Evolutionary conservation across 37 sponge, comb jelly and placozoan genomes (phyloP).

Genomic region (Geodia barretti): DNA sequence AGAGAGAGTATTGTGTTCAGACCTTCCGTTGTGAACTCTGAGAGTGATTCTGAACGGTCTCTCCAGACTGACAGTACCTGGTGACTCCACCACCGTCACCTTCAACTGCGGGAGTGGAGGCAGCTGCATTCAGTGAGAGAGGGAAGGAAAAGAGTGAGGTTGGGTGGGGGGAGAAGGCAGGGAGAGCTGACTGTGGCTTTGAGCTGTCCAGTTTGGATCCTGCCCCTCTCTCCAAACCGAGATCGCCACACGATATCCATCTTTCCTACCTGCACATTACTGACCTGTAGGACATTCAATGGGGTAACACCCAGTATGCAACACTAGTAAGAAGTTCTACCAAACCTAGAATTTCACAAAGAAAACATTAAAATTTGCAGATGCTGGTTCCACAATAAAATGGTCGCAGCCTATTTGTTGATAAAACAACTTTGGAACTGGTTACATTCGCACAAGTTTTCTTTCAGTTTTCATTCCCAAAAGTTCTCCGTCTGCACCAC

Average conservation of each 20-base stretch:
- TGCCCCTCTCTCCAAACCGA: constrained; percentile 82
- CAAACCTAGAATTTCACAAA: too few species aligned
- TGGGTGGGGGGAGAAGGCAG: too few species aligned
- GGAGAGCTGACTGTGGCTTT: constrained; percentile 48
- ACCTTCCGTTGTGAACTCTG: constrained; percentile 65
- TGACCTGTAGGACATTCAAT: background rate
- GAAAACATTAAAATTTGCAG: too few species aligned
- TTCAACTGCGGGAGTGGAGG: constrained; percentile 38
- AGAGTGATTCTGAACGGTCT: constrained; percentile 54
- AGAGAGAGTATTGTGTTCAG: too few species aligned
- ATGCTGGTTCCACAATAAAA: too few species aligned
- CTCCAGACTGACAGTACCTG: constrained; percentile 56
- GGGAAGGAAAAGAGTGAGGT: background rate
- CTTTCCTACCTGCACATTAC: constrained; percentile 66
- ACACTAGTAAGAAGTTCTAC: too few species aligned
- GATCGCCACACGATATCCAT: constrained; percentile 88
- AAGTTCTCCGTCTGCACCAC: too few species aligned
- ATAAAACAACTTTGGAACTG: too few species aligned
- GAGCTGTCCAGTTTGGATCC: constrained; percentile 86
- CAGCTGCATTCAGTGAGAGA: constrained; percentile 25
- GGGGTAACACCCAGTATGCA: background rate
- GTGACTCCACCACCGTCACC: constrained; percentile 13
- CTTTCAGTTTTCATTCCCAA: too few species aligned
- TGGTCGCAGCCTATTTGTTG: too few species aligned
- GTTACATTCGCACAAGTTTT: too few species aligned